Evolutionary conservation across 2,888 invertebrate genomes (phyloP).

Genomic region (Eulithis testata): DNA sequence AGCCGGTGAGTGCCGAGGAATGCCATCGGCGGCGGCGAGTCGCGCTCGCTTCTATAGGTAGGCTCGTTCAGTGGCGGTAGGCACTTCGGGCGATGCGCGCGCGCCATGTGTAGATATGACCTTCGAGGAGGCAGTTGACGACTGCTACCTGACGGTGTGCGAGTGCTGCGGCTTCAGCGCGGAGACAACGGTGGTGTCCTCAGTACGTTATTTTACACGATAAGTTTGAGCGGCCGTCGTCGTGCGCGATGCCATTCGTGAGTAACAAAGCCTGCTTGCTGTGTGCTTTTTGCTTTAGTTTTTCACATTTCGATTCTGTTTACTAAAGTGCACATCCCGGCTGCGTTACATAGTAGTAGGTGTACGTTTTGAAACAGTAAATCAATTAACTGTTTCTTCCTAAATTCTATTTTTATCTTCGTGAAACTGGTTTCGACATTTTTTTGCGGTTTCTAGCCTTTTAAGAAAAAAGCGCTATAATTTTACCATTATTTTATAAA

Average conservation of each 20-base stretch:
- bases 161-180: slow-evolving; percentile 84
- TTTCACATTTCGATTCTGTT: slow-evolving; percentile 45
- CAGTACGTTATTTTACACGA: slow-evolving; percentile 81
- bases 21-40: slow-evolving; percentile 27
- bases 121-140: slow-evolving; percentile 79
- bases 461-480: no score
- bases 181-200: slow-evolving; percentile 77
- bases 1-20: slow-evolving; percentile 65
- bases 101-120: slow-evolving; percentile 79
- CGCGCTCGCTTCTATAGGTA: slow-evolving; percentile 22
- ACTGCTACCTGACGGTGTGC: slow-evolving; percentile 80
- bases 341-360: slow-evolving; percentile 2
- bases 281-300: slow-evolving; percentile 60
- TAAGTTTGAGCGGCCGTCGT: slow-evolving; percentile 73
- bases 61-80: slow-evolving; percentile 63
- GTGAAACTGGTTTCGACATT: not conserved
- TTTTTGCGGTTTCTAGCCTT: not conserved
- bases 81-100: slow-evolving; percentile 76
- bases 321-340: slow-evolving; percentile 25
- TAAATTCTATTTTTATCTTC: not conserved
- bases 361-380: not conserved
- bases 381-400: not conserved
- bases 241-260: slow-evolving; percentile 77
- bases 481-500: no score
- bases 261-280: slow-evolving; percentile 68